A percentile compares a stretch with the other conserved stretches of the same genome.
phyloP scores from a whole-genome alignment of 2,113 vertebrate species.

The Phrynocephalus versicolor region DNA sequence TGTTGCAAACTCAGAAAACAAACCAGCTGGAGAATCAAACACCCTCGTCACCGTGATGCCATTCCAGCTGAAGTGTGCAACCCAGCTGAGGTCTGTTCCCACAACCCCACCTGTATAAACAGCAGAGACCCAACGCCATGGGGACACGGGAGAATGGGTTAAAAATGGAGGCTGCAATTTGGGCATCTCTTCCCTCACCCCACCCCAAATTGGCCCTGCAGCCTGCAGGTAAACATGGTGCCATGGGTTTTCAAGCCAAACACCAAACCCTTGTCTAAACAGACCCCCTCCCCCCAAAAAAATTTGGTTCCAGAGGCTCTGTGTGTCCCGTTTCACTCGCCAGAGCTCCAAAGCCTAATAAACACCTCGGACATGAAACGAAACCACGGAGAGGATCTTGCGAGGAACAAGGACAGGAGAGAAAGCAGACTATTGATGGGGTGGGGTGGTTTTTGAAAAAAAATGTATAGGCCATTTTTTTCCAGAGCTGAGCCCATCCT shows the following conservation, averaged over 20 bases:
- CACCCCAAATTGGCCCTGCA: conserved; percentile 40
- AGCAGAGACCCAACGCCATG: not conserved
- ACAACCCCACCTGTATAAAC: conserved; percentile 51
- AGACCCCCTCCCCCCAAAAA: not conserved
- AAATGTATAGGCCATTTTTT: too few species aligned
- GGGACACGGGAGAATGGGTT: conserved; percentile 17
- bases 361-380: conserved; percentile 51
- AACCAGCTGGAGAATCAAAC: not conserved
- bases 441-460: too few species aligned
- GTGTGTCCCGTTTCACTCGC: conserved; percentile 40
- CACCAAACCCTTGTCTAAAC: conserved; percentile 7
- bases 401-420: conserved; percentile 23
- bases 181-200: conserved; percentile 1
- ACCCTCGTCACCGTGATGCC: not conserved
- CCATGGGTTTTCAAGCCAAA: conserved; percentile 46
- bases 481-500: too few species aligned
- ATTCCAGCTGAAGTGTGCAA: not conserved
- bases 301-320: conserved; percentile 21
- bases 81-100: not conserved
- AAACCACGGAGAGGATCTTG: conserved; percentile 28
- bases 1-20: not conserved
- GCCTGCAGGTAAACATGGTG: not conserved
- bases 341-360: conserved; percentile 40
- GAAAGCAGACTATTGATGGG: conserved; percentile 6
- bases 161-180: conserved; percentile 45